phyloP scores from a whole-genome alignment of 2,113 vertebrate genomes.

The Glaucomys volans region DNA sequence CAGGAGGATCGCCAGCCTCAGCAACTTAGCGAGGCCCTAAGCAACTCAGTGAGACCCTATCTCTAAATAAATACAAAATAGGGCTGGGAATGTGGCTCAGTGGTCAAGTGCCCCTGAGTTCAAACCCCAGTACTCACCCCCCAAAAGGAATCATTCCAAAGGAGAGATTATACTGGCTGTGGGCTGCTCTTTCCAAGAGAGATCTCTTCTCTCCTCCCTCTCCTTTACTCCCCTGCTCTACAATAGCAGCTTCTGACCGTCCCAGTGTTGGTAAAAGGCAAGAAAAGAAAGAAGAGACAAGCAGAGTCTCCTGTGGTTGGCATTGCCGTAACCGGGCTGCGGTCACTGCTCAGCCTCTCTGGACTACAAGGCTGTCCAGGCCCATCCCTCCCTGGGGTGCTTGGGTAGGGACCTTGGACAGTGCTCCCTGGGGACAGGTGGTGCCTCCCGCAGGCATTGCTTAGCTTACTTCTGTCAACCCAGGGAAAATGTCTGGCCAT shows the following conservation, averaged over 20 bases:
- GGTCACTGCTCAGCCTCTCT: neutral
- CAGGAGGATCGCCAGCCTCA: too few relatives aligned
- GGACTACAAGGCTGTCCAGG: neutral
- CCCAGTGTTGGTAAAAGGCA: too few relatives aligned
- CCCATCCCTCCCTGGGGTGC: neutral
- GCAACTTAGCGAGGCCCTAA: too few relatives aligned
- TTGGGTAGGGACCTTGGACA: rapidly evolving
- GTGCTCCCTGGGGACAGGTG: neutral
- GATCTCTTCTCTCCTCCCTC: neutral
- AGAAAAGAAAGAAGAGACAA: neutral
- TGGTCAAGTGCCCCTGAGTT: too few relatives aligned
- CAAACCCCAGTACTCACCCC: too few relatives aligned
- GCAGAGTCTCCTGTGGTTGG: rapidly evolving
- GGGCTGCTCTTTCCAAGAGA: neutral
- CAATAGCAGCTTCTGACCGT: neutral
- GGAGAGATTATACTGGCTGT: neutral
- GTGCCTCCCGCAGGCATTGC: neutral
- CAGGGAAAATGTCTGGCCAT: rapidly evolving
- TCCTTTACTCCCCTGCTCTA: neutral
- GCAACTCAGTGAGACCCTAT: too few relatives aligned
- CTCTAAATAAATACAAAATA: too few relatives aligned
- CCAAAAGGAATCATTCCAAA: neutral
- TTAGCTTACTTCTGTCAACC: neutral
- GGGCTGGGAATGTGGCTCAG: too few relatives aligned
- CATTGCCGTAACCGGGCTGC: rapidly evolving